Conservation (phyloP, 1,140 invertebrate species). For the Bombyx mori region ASM3026992v2 NC_085128.1:11656501-11657000, state of each 20-base stretch:
- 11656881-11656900: neutral
- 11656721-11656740: neutral
- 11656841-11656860: neutral
- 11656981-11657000: conserved; percentile 1
- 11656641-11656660: no score
- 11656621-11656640: no score
- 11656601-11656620: no score
- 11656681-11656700: no score
- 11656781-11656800: conserved; percentile 12
- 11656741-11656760: neutral
- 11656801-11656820: conserved; percentile 1
- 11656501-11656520: no score
- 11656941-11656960: conserved; percentile 9
- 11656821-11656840: conserved; percentile 6
- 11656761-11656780: neutral
- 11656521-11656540: no score
- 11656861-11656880: conserved; percentile 5
- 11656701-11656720: no score
- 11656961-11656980: conserved; percentile 20
- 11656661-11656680: no score
- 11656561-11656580: no score
- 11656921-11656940: conserved; percentile 20
- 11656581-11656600: no score
- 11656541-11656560: no score
- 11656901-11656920: neutral